These are phyloP conservation scores for Homarus gammarus DNA, from an alignment of 2,888 invertebrate species.

Conservation along the genomic window DNA sequence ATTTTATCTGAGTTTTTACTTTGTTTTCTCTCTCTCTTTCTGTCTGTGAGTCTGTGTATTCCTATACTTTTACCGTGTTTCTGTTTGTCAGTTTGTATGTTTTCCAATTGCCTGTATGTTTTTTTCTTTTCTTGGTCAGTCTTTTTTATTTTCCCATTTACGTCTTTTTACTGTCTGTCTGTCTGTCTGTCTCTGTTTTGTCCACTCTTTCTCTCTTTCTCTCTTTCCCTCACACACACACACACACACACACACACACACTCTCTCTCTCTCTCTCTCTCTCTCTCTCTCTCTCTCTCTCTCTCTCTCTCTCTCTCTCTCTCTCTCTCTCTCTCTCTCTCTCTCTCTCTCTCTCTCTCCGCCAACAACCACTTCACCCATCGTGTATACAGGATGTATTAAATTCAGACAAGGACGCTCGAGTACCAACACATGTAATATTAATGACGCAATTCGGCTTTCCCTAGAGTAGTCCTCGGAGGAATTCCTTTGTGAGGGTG, in stretches of 20 bases:
- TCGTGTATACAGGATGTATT: too few relatives aligned
- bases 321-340: slow-evolving; percentile 8
- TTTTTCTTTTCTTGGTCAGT: background rate
- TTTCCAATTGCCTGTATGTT: too few relatives aligned
- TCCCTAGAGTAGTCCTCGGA: too few relatives aligned
- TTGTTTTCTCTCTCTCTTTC: background rate
- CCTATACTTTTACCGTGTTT: too few relatives aligned
- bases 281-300: slow-evolving; percentile 18
- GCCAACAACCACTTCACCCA: background rate
- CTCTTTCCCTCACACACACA: background rate
- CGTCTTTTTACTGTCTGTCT: slow-evolving; percentile 27
- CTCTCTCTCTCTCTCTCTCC: slow-evolving; percentile 5
- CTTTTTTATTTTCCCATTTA: slow-evolving; percentile 2
- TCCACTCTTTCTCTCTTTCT: background rate
- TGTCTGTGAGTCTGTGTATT: background rate
- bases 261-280: background rate
- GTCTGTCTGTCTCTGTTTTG: background rate
- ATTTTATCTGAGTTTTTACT: too few relatives aligned
- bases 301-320: slow-evolving; percentile 20
- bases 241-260: background rate
- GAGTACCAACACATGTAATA: too few relatives aligned
- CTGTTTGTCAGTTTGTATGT: too few relatives aligned
- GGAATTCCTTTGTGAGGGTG: too few relatives aligned
- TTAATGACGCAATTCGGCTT: too few relatives aligned
- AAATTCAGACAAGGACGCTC: too few relatives aligned